Percentiles rank a stretch among this genome's conserved stretches.
Evolutionary conservation across 2,797 vertebrate genomes (phyloP).

Genomic region (Enteromius treurensis): DNA sequence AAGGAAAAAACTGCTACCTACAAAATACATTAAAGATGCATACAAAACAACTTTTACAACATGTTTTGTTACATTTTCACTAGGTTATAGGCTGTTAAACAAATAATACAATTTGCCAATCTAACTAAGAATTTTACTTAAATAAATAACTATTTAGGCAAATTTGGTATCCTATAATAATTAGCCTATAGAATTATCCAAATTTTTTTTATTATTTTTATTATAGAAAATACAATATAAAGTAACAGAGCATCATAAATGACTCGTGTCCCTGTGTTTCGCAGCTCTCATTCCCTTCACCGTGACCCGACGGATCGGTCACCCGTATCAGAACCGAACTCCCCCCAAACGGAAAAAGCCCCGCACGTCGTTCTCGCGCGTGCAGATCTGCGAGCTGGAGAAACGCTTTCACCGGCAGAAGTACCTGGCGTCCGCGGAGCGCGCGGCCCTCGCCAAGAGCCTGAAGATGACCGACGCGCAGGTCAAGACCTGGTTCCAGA

Average conservation of each 20-base stretch:
- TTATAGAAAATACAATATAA: not conserved
- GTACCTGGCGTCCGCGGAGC: slow-evolving; percentile 93
- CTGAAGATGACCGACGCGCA: slow-evolving; percentile 99
- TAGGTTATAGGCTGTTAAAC: not conserved
- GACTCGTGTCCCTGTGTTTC: slow-evolving; percentile 40
- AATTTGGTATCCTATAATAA: not conserved
- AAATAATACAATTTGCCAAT: not conserved
- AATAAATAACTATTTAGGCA: not conserved
- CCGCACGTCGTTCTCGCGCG: slow-evolving; percentile 92
- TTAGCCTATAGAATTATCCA: not conserved
- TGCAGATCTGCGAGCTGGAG: slow-evolving; percentile 98
- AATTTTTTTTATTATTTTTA: not conserved
- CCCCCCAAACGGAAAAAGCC: slow-evolving; percentile 98
- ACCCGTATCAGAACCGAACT: slow-evolving; percentile 98
- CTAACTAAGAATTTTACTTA: no score
- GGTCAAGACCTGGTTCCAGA: slow-evolving; percentile 99
- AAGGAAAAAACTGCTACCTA: not conserved
- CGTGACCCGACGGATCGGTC: slow-evolving; percentile 95
- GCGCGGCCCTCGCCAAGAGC: slow-evolving; percentile 91
- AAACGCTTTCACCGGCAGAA: slow-evolving; percentile 97
- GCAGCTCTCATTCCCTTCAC: slow-evolving; percentile 93
- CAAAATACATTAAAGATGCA: not conserved
- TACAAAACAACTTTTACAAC: not conserved
- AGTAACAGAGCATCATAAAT: slow-evolving; percentile 31
- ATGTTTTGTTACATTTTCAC: not conserved